Evolutionary conservation across 2,113 vertebrate genomes (phyloP).

Genomic region (Neogale vison): DNA sequence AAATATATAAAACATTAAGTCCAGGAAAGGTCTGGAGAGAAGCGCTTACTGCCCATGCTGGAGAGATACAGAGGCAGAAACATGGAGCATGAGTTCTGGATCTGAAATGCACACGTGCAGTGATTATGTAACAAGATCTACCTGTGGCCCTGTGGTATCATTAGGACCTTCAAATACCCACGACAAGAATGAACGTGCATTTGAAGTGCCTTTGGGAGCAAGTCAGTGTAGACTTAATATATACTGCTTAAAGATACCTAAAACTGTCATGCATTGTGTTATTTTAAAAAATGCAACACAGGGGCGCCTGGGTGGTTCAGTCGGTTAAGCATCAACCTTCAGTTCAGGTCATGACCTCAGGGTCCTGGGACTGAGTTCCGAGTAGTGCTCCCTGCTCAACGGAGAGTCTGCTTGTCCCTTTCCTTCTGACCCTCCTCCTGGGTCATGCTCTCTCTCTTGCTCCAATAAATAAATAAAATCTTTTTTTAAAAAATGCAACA

Average conservation of each 20-base stretch:
- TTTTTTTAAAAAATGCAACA: slow-evolving; percentile 24
- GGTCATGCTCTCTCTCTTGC: neutral
- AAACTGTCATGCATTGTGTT: neutral
- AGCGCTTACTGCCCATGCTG: neutral
- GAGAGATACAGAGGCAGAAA: neutral
- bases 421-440: neutral
- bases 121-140: neutral
- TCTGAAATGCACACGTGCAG: neutral
- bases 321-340: neutral
- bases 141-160: neutral
- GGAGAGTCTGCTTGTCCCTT: neutral
- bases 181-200: neutral
- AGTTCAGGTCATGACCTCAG: neutral
- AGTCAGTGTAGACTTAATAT: neutral
- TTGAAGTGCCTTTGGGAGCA: neutral
- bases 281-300: slow-evolving; percentile 48
- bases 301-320: neutral
- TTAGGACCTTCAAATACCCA: neutral
- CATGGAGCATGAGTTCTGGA: neutral
- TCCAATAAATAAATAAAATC: neutral
- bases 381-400: neutral
- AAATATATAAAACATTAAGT: neutral
- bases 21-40: neutral
- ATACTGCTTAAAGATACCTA: slow-evolving; percentile 48
- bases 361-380: neutral